Base-by-base conservation (phyloP, 2,888 invertebrate genomes). In the Ptychoptera contaminata region DNA sequence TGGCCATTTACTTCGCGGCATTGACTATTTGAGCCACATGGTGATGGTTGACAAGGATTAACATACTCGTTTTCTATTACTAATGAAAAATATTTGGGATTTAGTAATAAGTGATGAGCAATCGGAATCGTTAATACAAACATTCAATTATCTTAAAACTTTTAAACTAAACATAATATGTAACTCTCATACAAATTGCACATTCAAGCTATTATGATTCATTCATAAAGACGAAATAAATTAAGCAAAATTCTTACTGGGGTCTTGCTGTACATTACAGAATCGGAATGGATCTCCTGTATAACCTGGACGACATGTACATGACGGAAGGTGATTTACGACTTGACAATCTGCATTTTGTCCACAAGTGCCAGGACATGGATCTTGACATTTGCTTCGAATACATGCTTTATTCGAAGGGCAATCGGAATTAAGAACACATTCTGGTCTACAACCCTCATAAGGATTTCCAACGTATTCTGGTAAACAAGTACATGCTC, bases 11-110 rank as follows among this genome's bases (percentile, higher is more conserved):
- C 62, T 51, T 77, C 71, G 43, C 74, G 70, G 56, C 86, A 86
- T 52, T 77, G 72, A 40, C 82, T 78, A 58, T 85, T 83, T 1
- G 79, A 72, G 37, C 86, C 86, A 56, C 86, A 86, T 5, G 84
- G 82, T 48, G 74, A 77, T 40, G 85, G 84, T 54, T 75, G 74
- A 58, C 86, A 86, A 35, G 77, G 79, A 50, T 80, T 70, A 40
- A 63, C 63, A 38, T 65, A 60, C 46, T 69, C 59, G 2, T 48
- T 50, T 54, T 15, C 9, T 3, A 16, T 16, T 9, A 11, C 16
- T 39, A 38, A 15, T 15, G 12, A 23, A 16, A 23, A 16, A 11
- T 10, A n/a, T 16, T 23, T 16, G 9, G 39, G 23, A n/a, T 42
- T 42, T 16, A 42, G 42, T 12, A 16, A 12, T 10, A 6, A 37